Percentiles rank a stretch among this genome's conserved stretches.
Conservation (phyloP, 2,888 invertebrate genomes). For the Prosopocoilus inquinatus region DNA sequence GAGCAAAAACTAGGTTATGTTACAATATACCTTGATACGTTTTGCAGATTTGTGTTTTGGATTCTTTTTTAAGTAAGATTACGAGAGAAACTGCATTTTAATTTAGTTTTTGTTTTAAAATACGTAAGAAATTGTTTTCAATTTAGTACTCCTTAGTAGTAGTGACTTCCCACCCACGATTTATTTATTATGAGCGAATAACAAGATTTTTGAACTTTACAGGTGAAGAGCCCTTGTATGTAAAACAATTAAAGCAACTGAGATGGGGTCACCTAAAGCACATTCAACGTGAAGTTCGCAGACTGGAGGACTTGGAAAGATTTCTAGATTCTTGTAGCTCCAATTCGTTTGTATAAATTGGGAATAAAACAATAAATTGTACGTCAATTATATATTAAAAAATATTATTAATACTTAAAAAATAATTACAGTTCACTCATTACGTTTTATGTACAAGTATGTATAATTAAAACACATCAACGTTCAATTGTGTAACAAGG, state of each 20-base stretch:
- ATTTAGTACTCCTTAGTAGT: too few species aligned
- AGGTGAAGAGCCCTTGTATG: slow-evolving; percentile 41
- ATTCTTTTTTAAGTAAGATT: too few species aligned
- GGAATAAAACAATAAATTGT: neutral
- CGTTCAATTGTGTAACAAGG: slow-evolving; percentile 28
- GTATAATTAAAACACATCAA: neutral
- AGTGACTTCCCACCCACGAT: too few species aligned
- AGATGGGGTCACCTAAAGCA: slow-evolving; percentile 52
- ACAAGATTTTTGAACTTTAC: neutral
- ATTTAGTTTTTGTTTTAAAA: too few species aligned
- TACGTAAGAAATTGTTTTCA: too few species aligned
- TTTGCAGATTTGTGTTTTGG: too few species aligned
- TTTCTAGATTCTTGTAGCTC: slow-evolving; percentile 46
- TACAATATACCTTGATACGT: too few species aligned
- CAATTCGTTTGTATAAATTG: slow-evolving; percentile 23
- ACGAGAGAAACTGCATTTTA: too few species aligned
- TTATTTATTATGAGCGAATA: neutral
- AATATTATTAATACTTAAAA: neutral
- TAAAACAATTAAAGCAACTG: slow-evolving; percentile 49
- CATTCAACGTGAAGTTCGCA: slow-evolving; percentile 50
- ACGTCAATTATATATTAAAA: too few species aligned
- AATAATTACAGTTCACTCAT: neutral
- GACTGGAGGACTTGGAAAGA: slow-evolving; percentile 50
- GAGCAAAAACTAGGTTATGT: too few species aligned
- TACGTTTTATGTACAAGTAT: neutral